phyloP scores from a whole-genome alignment of 2,797 vertebrate species.

The Masticophis lateralis region DNA sequence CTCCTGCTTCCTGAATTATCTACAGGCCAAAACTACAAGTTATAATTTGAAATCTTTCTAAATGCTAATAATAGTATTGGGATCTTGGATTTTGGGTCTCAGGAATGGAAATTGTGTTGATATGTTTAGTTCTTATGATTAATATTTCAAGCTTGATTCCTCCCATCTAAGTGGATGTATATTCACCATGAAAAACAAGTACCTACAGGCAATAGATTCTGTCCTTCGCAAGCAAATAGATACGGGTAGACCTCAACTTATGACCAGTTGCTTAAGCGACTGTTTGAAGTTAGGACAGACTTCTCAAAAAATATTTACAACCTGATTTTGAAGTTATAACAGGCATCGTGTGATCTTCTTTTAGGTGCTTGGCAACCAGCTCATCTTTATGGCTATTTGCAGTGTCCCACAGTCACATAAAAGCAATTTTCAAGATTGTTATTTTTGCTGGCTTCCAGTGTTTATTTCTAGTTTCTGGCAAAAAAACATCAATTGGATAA shows the following conservation, averaged over 20 bases:
- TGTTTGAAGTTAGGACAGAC: not conserved
- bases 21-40: not conserved
- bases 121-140: not conserved
- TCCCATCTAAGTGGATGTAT: not conserved
- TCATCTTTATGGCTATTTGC: not conserved
- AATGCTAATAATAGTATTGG: not conserved
- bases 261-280: not conserved
- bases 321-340: not conserved
- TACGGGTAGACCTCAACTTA: not conserved
- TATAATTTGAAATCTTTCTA: not conserved
- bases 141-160: not conserved
- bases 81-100: too few relatives aligned
- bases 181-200: not conserved
- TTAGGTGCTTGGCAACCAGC: not conserved
- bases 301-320: not conserved
- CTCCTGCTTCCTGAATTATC: not conserved
- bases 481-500: not conserved
- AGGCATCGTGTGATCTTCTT: not conserved
- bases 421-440: not conserved
- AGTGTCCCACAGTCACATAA: not conserved
- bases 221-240: not conserved
- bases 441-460: not conserved
- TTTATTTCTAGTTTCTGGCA: not conserved
- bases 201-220: not conserved
- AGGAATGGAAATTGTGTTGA: not conserved